Evolutionary conservation across 2,888 invertebrate genomes (phyloP).

Genomic region (Thereva unica): DNA sequence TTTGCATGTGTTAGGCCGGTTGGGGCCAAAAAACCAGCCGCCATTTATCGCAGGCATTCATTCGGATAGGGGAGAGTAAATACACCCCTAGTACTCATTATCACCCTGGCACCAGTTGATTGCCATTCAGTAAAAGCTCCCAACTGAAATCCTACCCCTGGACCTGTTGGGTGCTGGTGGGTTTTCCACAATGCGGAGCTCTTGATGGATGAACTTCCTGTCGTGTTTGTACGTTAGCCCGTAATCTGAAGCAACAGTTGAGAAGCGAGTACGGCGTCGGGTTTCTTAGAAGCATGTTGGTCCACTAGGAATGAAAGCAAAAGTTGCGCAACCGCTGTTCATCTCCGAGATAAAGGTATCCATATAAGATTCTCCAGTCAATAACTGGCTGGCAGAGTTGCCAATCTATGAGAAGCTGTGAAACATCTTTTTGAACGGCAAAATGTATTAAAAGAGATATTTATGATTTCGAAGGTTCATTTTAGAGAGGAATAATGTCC

Average conservation of each 20-base stretch:
- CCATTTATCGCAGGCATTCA: constrained; percentile 6
- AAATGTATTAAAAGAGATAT: too few relatives aligned
- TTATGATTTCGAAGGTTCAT: too few relatives aligned
- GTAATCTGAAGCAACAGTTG: constrained; percentile 37
- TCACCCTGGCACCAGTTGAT: neutral
- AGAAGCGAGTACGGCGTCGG: constrained; percentile 8
- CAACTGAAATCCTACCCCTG: too few relatives aligned
- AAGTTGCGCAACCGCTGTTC: constrained; percentile 39
- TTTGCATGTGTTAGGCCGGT: constrained; percentile 18
- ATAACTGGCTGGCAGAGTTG: neutral
- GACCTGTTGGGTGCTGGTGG: too few relatives aligned
- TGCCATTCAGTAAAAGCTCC: neutral
- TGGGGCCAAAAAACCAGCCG: neutral
- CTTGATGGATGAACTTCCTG: too few relatives aligned
- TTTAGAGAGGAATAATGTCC: too few relatives aligned
- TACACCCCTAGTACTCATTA: constrained; percentile 2
- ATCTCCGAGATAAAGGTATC: constrained; percentile 9
- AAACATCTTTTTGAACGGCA: too few relatives aligned
- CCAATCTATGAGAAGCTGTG: too few relatives aligned
- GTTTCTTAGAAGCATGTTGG: constrained; percentile 10
- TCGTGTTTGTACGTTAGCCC: neutral
- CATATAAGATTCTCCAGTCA: neutral
- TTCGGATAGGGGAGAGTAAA: neutral
- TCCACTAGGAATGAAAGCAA: constrained; percentile 33
- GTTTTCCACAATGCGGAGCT: too few relatives aligned